phyloP scores from a whole-genome alignment of 2,888 invertebrate species.

The Tiphia femorata region DNA sequence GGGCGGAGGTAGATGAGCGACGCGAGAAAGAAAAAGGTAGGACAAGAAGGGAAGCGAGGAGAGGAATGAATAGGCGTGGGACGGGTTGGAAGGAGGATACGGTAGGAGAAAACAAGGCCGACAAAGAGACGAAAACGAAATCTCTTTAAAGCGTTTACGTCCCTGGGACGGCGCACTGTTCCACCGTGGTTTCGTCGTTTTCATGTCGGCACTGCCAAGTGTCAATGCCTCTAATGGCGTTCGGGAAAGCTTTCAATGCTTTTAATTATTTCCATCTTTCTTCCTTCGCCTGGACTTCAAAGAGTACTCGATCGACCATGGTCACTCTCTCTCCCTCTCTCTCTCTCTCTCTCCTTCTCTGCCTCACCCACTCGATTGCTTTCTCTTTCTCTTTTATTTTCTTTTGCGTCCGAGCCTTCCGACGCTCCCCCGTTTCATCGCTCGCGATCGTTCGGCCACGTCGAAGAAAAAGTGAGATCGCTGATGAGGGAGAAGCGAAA shows the following conservation, averaged over 20 bases:
- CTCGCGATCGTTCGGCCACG: conserved; percentile 25
- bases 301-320: conserved; percentile 36
- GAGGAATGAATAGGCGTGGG: not conserved
- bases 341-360: conserved; percentile 4
- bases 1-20: no score
- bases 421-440: conserved; percentile 7
- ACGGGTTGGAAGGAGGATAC: conserved; percentile 8
- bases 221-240: conserved; percentile 55
- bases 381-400: not conserved
- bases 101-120: no score
- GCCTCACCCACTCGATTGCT: conserved; percentile 4
- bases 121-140: conserved; percentile 34
- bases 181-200: conserved; percentile 22
- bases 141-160: conserved; percentile 57
- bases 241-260: conserved; percentile 57
- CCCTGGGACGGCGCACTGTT: conserved; percentile 43
- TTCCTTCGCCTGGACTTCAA: conserved; percentile 40
- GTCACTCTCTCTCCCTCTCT: conserved; percentile 7
- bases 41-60: conserved; percentile 3
- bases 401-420: no score
- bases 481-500: no score
- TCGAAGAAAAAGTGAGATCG: no score
- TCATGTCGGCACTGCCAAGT: conserved; percentile 40
- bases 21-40: not conserved
- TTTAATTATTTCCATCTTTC: conserved; percentile 63